Percentiles rank a stretch among this genome's conserved stretches.
phyloP scores from a whole-genome alignment of 2,797 vertebrate species.

The Schizothorax lantsangensis region DNA sequence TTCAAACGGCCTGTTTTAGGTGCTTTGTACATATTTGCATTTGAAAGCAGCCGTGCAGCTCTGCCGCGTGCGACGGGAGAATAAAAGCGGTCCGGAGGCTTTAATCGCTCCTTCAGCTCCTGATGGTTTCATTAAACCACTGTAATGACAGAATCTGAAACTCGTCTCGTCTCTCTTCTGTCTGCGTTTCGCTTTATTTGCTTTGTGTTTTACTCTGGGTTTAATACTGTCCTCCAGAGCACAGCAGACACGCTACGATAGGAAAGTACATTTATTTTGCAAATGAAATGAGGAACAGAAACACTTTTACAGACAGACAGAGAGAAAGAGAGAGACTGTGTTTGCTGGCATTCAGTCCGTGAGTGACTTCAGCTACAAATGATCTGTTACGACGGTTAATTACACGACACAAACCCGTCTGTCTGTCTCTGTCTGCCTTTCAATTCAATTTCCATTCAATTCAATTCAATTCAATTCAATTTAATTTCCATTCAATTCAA shows the following conservation, averaged over 20 bases:
- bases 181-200: conserved; percentile 1
- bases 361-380: background rate
- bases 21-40: conserved; percentile 25
- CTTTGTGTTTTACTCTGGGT: conserved; percentile 19
- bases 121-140: conserved; percentile 44
- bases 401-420: background rate
- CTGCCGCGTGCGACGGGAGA: background rate
- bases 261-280: conserved; percentile 7
- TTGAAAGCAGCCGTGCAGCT: conserved; percentile 2
- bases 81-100: background rate
- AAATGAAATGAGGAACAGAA: conserved; percentile 33
- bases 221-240: conserved; percentile 31
- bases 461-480: background rate
- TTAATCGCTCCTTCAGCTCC: conserved; percentile 30
- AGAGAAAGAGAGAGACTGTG: background rate
- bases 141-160: conserved; percentile 38
- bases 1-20: background rate
- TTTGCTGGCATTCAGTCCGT: background rate
- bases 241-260: background rate
- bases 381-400: background rate
- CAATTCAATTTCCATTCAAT: background rate
- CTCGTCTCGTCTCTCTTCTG: conserved; percentile 13
- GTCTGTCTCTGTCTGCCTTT: background rate
- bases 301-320: background rate
- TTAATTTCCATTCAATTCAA: no score